These are phyloP conservation scores for Pandemis heparana DNA, from an alignment of 2,888 invertebrate genomes.

Conservation along the genomic window DNA sequence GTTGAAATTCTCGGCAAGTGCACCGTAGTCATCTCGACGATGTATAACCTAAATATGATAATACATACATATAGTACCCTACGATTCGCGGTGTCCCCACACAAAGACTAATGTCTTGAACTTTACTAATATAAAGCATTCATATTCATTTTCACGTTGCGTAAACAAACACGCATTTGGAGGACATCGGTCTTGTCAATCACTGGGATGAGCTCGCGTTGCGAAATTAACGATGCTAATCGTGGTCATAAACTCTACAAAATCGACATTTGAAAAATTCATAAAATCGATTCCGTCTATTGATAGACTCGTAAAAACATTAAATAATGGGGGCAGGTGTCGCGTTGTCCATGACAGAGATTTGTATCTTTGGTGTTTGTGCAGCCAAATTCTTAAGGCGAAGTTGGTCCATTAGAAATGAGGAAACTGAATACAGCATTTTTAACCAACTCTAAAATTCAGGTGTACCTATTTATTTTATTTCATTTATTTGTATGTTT, in stretches of 20 bases:
- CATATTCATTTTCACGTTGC: conserved; percentile 20
- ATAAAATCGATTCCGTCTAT: conserved; percentile 21
- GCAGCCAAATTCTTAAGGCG: neutral
- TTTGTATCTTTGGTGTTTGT: neutral
- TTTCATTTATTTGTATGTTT: no score
- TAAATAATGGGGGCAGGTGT: conserved; percentile 14
- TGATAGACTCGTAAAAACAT: conserved; percentile 29
- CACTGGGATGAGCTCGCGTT: conserved; percentile 29
- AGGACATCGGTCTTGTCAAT: conserved; percentile 40
- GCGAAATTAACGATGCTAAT: conserved; percentile 38
- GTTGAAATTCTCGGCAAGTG: conserved; percentile 95
- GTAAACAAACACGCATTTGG: conserved; percentile 32
- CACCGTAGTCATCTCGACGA: conserved; percentile 94
- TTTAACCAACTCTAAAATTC: no score
- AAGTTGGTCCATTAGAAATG: neutral
- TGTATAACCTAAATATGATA: conserved; percentile 90
- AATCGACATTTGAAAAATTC: conserved; percentile 24
- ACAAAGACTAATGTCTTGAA: conserved; percentile 5
- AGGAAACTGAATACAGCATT: neutral
- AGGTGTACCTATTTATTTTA: no score
- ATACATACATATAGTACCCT: conserved; percentile 3
- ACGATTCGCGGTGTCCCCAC: neutral
- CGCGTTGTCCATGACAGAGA: neutral
- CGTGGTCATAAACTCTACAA: conserved; percentile 30
- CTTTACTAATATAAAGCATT: conserved; percentile 13